Conservation (phyloP, 2,113 vertebrate genomes). For the Salvelinus alpinus region DNA sequence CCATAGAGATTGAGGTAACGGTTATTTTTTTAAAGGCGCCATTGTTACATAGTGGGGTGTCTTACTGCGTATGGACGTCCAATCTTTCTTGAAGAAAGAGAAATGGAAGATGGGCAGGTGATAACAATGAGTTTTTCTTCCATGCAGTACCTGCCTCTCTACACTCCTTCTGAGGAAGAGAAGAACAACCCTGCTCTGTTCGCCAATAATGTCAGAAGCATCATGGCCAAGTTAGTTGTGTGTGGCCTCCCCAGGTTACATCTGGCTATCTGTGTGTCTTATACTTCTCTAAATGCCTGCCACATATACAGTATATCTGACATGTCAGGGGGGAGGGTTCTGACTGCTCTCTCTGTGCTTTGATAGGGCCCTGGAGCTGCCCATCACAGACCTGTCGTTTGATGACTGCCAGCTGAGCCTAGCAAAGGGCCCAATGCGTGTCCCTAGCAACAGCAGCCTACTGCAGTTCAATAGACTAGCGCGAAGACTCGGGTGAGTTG, state of each 20-base stretch:
- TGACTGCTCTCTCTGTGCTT: neutral
- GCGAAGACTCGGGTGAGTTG: constrained; percentile 83
- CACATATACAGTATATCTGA: too few relatives aligned
- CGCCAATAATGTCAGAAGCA: constrained; percentile 87
- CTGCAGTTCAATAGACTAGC: constrained; percentile 87
- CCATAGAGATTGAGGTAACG: constrained; percentile 92
- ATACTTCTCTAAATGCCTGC: neutral
- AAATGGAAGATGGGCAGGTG: neutral
- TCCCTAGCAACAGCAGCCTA: constrained; percentile 80
- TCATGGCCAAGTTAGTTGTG: constrained; percentile 87
- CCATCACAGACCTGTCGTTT: constrained; percentile 88
- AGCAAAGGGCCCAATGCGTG: constrained; percentile 82
- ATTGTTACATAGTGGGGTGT: too few relatives aligned
- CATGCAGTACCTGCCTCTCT: constrained; percentile 90
- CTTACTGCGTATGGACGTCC: too few relatives aligned
- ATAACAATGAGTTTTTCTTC: neutral
- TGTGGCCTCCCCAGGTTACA: neutral
- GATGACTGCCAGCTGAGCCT: constrained; percentile 91
- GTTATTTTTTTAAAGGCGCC: neutral
- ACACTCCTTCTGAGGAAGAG: constrained; percentile 92
- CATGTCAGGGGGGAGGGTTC: constrained; percentile 46
- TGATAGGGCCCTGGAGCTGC: constrained; percentile 81
- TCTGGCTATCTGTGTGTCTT: constrained; percentile 4
- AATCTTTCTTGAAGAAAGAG: too few relatives aligned
- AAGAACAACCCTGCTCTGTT: constrained; percentile 87